These are phyloP conservation scores for Ochropacha duplaris DNA, from an alignment of 2,888 invertebrate genomes.

Conservation along the genomic window DNA sequence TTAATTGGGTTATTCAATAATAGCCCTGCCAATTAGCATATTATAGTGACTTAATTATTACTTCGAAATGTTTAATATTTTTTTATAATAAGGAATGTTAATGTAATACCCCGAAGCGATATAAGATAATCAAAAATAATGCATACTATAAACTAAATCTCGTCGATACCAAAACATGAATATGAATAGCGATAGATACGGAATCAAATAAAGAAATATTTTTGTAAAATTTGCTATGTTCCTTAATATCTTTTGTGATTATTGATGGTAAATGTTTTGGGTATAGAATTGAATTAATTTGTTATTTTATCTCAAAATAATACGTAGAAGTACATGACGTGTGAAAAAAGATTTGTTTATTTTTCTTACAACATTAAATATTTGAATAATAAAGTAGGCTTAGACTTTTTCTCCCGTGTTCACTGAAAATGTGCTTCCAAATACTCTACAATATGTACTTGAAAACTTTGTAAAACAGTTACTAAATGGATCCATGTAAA, in stretches of 20 bases:
- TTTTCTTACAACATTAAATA: not conserved
- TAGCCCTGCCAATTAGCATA: not conserved
- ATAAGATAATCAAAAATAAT: not conserved
- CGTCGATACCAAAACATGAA: conserved; percentile 8
- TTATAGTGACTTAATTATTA: not conserved
- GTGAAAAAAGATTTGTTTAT: not conserved
- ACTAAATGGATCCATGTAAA: not conserved
- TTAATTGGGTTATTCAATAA: not conserved
- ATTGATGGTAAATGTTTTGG: conserved; percentile 20
- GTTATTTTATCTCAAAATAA: not conserved
- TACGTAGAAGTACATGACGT: not conserved
- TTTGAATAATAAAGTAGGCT: not conserved
- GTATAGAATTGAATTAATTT: not conserved
- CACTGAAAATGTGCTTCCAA: not conserved
- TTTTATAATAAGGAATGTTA: not conserved
- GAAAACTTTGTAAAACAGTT: not conserved
- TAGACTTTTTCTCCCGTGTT: not conserved
- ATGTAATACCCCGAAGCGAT: conserved; percentile 1
- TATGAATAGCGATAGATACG: conserved; percentile 42
- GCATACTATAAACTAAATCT: not conserved
- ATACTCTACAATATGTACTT: not conserved
- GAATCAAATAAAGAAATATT: conserved; percentile 66
- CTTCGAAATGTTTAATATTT: too few relatives aligned
- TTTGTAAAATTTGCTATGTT: conserved; percentile 65
- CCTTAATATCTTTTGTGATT: conserved; percentile 53